A percentile compares a stretch with the other conserved stretches of the same genome.
Conservation (phyloP, 2,888 invertebrate species). For the Agrilus mali region DNA sequence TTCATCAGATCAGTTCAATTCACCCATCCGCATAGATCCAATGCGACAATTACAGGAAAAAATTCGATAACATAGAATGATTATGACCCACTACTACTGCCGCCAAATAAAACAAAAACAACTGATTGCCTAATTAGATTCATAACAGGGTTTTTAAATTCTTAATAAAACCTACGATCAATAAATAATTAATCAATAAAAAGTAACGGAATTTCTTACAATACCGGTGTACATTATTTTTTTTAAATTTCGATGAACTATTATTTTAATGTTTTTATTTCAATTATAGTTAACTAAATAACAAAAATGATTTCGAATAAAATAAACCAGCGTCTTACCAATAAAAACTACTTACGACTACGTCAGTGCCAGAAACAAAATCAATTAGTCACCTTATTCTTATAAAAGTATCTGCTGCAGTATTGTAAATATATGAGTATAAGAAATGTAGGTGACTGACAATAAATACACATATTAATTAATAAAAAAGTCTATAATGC, state of each 20-base stretch:
- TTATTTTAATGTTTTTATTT: not conserved
- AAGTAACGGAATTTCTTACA: no score
- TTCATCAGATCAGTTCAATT: constrained; percentile 45
- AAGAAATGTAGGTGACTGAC: constrained; percentile 32
- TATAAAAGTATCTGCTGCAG: constrained; percentile 5
- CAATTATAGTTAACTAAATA: not conserved
- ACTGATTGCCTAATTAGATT: not conserved
- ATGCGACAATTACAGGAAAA: constrained; percentile 1
- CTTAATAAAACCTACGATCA: not conserved
- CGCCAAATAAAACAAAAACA: no score
- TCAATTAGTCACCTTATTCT: constrained; percentile 10
- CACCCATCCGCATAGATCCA: constrained; percentile 36
- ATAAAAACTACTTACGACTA: not conserved
- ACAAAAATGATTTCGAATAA: not conserved
- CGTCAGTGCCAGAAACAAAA: constrained; percentile 7
- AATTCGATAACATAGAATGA: not conserved
- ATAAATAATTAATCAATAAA: no score
- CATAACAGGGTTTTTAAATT: not conserved
- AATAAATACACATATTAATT: constrained; percentile 20
- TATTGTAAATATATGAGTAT: constrained; percentile 21
- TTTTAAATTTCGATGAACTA: not conserved
- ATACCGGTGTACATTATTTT: no score
- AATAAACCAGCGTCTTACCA: not conserved
- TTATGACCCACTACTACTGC: constrained; percentile 1
- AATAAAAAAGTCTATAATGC: constrained; percentile 10